Conservation (phyloP, 2,888 invertebrate species). For the Caenorhabditis imperialis region DNA sequence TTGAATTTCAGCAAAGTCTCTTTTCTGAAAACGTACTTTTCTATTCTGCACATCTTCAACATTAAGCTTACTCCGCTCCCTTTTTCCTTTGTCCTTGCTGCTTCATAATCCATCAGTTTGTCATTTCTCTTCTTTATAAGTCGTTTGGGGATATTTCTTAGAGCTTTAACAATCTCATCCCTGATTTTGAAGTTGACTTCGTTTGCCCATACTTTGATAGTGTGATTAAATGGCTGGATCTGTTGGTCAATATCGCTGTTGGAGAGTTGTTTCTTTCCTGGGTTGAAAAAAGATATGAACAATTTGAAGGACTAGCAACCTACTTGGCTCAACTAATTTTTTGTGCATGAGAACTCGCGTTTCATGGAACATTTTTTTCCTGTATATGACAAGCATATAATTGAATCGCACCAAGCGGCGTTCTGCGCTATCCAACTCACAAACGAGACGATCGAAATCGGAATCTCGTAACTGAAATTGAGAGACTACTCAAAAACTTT, state of each 20-base stretch:
- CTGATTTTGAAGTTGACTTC: conserved; percentile 57
- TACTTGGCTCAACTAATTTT: conserved; percentile 56
- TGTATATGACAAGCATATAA: conserved; percentile 64
- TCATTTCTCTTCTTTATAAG: conserved; percentile 74
- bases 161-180: conserved; percentile 63
- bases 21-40: conserved; percentile 17
- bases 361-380: conserved; percentile 63
- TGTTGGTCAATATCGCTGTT: conserved; percentile 50
- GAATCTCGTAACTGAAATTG: conserved; percentile 59
- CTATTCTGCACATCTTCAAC: neutral
- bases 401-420: conserved; percentile 67
- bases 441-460: conserved; percentile 68
- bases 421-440: conserved; percentile 67
- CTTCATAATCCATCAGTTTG: conserved; percentile 75
- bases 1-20: conserved; percentile 42
- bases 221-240: conserved; percentile 53
- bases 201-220: conserved; percentile 49
- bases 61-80: conserved; percentile 21
- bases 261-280: conserved; percentile 53
- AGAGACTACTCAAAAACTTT: too few species aligned
- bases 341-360: conserved; percentile 58
- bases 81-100: conserved; percentile 59
- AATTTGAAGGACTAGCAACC: conserved; percentile 8
- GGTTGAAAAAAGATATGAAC: neutral
- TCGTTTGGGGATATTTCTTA: conserved; percentile 65